phyloP scores from a whole-genome alignment of 2,797 vertebrate genomes.

The Enteromius argenteus region DNA sequence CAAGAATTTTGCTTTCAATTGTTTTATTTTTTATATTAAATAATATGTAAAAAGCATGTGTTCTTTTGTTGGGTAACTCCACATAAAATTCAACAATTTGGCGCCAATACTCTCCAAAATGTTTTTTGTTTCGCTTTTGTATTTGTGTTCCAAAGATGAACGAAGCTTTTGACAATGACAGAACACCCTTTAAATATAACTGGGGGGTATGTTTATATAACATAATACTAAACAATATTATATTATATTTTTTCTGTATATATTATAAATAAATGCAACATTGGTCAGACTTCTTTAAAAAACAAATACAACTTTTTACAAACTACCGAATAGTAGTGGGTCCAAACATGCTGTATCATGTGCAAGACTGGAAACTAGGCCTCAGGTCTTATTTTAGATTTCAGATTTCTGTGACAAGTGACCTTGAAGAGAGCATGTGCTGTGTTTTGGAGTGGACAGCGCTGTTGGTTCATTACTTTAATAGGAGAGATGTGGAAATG shows the following conservation, averaged over 20 bases:
- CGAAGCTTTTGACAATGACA: no score
- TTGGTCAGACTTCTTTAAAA: background rate
- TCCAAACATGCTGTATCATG: background rate
- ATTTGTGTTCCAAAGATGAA: no score
- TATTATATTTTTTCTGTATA: background rate
- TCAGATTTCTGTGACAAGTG: background rate
- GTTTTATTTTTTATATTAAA: background rate
- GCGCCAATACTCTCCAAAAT: no score
- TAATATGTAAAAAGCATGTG: background rate
- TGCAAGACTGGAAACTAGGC: background rate
- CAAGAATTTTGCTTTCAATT: background rate
- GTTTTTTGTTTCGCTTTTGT: no score
- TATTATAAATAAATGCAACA: background rate
- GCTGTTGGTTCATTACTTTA: conserved; percentile 81
- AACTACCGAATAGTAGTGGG: background rate
- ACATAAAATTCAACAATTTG: no score
- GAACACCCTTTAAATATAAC: no score
- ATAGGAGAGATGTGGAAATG: conserved; percentile 97
- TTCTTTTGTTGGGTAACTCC: no score
- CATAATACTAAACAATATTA: background rate
- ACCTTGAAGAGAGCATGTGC: background rate
- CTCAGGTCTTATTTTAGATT: background rate
- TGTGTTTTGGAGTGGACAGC: conserved; percentile 20
- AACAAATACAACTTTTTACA: background rate
- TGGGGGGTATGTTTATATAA: no score